Evolutionary conservation across 2,797 vertebrate genomes (phyloP).

Genomic region (Petrocephalus schoutedeni): DNA sequence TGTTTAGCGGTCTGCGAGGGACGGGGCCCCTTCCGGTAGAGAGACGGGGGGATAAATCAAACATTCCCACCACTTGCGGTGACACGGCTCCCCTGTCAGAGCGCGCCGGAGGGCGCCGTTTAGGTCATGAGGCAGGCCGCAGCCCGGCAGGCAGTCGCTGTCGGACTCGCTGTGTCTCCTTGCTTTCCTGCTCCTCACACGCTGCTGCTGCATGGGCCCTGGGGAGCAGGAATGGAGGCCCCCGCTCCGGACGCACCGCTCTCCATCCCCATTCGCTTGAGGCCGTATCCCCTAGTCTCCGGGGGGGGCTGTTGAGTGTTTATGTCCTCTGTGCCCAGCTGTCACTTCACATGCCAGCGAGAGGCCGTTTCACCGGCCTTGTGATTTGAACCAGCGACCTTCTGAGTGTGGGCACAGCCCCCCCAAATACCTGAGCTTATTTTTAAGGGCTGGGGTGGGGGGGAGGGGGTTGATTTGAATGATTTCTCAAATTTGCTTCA

Average conservation of each 20-base stretch:
- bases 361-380: not conserved
- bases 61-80: not conserved
- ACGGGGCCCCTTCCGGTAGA: not conserved
- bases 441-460: not conserved
- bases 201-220: not conserved
- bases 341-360: not conserved
- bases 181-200: not conserved
- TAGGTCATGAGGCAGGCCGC: not conserved
- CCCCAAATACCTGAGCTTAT: not conserved
- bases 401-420: not conserved
- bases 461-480: slow-evolving; percentile 9
- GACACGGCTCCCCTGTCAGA: not conserved
- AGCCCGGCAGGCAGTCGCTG: not conserved
- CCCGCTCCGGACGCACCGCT: not conserved
- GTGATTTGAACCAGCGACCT: not conserved
- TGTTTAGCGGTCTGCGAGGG: slow-evolving; percentile 15
- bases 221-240: not conserved
- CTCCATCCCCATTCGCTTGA: not conserved
- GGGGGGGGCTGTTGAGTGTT: not conserved
- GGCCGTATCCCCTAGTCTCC: not conserved
- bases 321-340: slow-evolving; percentile 13
- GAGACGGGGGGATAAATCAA: not conserved
- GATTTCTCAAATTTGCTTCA: not conserved
- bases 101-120: not conserved
- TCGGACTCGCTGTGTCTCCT: not conserved